Percentiles rank a stretch among this genome's conserved stretches.
phyloP scores from a whole-genome alignment of 2,113 vertebrate genomes.

The Melanerpes formicivorus region DNA sequence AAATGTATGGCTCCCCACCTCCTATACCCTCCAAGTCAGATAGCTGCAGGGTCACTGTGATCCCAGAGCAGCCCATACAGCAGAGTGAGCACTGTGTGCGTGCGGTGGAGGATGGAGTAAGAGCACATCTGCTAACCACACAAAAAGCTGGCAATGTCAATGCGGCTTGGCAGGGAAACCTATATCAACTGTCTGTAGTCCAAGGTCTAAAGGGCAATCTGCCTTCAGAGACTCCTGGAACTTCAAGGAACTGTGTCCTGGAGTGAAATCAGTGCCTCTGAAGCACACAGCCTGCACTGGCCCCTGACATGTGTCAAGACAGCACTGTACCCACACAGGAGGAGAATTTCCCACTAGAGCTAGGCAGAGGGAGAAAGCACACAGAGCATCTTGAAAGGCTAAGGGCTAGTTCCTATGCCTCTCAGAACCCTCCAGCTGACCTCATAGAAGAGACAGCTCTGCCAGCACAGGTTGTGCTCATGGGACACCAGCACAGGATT shows the following conservation, averaged over 20 bases:
- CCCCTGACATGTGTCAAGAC: fast-evolving
- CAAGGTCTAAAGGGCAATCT: slow-evolving; percentile 40
- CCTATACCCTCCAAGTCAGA: fast-evolving
- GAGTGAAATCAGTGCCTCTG: fast-evolving
- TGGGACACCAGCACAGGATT: neutral
- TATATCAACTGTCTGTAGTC: neutral
- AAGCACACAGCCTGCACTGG: neutral
- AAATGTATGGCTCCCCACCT: neutral
- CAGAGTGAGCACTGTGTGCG: fast-evolving
- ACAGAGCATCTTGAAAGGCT: fast-evolving
- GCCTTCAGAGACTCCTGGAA: neutral
- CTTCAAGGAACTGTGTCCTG: neutral
- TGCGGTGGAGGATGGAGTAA: fast-evolving
- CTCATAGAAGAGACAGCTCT: neutral
- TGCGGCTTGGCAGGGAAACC: neutral
- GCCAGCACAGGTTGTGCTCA: neutral
- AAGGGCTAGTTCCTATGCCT: neutral
- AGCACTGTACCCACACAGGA: fast-evolving
- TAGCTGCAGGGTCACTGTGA: neutral
- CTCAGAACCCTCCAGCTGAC: fast-evolving
- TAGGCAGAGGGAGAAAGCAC: neutral
- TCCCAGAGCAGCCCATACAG: neutral
- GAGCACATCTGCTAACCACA: neutral
- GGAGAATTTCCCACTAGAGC: neutral
- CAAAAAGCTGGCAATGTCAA: fast-evolving